Conservation (phyloP, 2,113 vertebrate species). For the Trachemys scripta region DNA sequence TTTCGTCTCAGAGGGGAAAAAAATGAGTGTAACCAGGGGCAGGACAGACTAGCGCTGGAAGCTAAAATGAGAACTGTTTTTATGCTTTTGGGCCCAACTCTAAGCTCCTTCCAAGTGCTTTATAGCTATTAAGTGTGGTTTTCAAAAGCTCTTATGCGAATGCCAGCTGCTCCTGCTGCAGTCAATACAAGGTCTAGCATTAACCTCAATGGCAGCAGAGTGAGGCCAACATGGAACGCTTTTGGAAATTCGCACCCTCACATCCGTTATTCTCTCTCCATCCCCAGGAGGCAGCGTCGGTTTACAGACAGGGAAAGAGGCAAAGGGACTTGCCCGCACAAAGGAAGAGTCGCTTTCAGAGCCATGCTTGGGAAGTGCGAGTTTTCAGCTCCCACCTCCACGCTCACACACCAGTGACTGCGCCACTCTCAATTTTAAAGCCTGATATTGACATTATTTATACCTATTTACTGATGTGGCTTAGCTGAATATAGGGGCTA, state of each 20-base stretch:
- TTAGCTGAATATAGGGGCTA: not conserved
- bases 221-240: not conserved
- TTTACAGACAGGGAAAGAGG: not conserved
- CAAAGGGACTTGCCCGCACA: not conserved
- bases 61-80: rapidly evolving
- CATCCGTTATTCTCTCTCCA: not conserved
- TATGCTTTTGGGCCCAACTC: rapidly evolving
- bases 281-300: rapidly evolving
- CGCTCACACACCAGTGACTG: too few relatives aligned
- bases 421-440: rapidly evolving
- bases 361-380: rapidly evolving
- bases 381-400: not conserved
- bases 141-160: not conserved
- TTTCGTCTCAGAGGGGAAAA: not conserved
- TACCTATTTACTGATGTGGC: not conserved
- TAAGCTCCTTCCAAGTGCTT: rapidly evolving
- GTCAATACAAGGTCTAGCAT: not conserved
- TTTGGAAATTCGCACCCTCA: not conserved
- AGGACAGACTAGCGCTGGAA: rapidly evolving
- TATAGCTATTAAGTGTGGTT: rapidly evolving
- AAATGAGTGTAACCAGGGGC: rapidly evolving
- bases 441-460: not conserved
- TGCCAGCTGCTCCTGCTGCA: rapidly evolving
- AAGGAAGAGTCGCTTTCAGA: not conserved
- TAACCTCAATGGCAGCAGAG: not conserved